These are phyloP conservation scores for Enteromius thamalakanensis DNA, from an alignment of 2,797 vertebrate genomes.

Conservation along the genomic window DNA sequence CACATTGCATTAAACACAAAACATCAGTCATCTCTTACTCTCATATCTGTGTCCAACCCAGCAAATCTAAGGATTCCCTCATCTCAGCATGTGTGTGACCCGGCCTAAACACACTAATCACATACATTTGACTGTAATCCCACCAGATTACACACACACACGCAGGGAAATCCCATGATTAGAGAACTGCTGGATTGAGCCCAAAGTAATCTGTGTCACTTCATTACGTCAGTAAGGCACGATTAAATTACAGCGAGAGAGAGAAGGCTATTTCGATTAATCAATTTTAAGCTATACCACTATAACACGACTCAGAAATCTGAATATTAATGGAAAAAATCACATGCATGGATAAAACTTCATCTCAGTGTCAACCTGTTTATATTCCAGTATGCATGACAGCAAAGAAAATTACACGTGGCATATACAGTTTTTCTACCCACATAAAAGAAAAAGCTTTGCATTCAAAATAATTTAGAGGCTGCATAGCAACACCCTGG, in stretches of 20 bases:
- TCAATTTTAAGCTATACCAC: conserved; percentile 27
- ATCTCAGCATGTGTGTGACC: conserved; percentile 29
- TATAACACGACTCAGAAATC: conserved; percentile 16
- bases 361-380: not conserved
- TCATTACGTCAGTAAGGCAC: not conserved
- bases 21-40: conserved; percentile 28
- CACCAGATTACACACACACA: conserved; percentile 42
- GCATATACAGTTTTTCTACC: conserved; percentile 45
- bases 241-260: conserved; percentile 9
- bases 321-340: conserved; percentile 25
- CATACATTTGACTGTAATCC: conserved; percentile 46
- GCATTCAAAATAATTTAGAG: not conserved
- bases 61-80: conserved; percentile 30
- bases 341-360: not conserved
- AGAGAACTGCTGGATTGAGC: conserved; percentile 31
- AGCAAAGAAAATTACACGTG: conserved; percentile 59
- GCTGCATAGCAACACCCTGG: not conserved
- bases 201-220: conserved; percentile 22
- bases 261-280: conserved; percentile 16
- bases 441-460: not conserved
- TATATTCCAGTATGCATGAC: conserved; percentile 23
- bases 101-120: conserved; percentile 42
- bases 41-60: not conserved
- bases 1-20: not conserved
- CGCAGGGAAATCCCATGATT: conserved; percentile 25